These are phyloP conservation scores for Cantharis lateralis DNA, from an alignment of 2,888 invertebrate genomes.

Conservation along the genomic window DNA sequence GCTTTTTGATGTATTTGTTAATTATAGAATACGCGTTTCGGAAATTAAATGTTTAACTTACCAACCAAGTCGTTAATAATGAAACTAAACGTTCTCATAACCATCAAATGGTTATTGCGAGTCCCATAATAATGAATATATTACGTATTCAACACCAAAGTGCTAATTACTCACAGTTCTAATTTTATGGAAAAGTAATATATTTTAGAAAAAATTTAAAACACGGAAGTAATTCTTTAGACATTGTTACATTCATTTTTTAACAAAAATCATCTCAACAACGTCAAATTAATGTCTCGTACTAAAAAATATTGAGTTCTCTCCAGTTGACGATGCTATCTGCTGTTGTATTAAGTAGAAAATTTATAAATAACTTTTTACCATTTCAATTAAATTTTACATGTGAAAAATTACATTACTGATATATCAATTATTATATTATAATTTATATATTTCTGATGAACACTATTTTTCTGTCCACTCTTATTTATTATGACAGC, in stretches of 20 bases:
- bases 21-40: constrained; percentile 51
- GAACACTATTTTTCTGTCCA: background rate
- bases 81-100: background rate
- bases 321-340: background rate
- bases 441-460: too few species aligned
- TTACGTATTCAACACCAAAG: background rate
- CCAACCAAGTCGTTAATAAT: constrained; percentile 23
- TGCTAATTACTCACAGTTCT: background rate
- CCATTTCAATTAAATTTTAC: background rate
- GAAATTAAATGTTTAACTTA: constrained; percentile 46
- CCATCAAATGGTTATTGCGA: background rate
- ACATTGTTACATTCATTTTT: background rate
- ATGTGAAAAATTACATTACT: background rate
- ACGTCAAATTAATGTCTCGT: background rate
- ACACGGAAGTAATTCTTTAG: background rate
- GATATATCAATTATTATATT: background rate
- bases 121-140: background rate
- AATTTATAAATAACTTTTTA: background rate
- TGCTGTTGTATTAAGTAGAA: background rate
- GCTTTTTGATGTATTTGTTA: constrained; percentile 54
- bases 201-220: background rate
- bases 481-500: too few species aligned
- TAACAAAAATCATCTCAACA: background rate
- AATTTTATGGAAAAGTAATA: background rate
- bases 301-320: background rate